Evolutionary conservation across 2,797 vertebrate genomes (phyloP).

Genomic region (Pangasius krempfi): DNA sequence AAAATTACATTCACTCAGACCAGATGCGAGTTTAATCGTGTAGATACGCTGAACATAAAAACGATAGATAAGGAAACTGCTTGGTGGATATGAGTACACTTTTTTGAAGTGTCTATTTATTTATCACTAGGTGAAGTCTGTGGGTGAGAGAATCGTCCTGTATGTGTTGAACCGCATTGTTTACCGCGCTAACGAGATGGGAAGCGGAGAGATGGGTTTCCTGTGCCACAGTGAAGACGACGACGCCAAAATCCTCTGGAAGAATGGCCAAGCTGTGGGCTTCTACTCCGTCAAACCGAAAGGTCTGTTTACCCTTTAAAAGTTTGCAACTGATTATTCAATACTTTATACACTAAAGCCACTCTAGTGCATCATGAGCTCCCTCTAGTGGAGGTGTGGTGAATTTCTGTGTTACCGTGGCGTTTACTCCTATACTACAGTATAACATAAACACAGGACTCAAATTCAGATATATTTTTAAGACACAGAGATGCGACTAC

Average conservation of each 20-base stretch:
- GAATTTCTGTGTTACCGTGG: too few relatives aligned
- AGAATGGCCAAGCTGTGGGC: slow-evolving; percentile 85
- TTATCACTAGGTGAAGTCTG: slow-evolving; percentile 75
- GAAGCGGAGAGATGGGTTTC: slow-evolving; percentile 79
- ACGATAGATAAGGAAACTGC: neutral
- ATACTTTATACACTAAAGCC: too few relatives aligned
- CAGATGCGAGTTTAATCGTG: neutral
- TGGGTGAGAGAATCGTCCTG: slow-evolving; percentile 87
- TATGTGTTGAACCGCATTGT: slow-evolving; percentile 89
- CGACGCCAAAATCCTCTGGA: slow-evolving; percentile 88
- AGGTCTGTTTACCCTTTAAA: too few relatives aligned
- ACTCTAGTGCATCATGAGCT: neutral
- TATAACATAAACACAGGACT: neutral
- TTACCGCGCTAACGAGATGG: slow-evolving; percentile 86
- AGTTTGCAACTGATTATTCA: too few relatives aligned
- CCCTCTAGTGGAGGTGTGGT: neutral
- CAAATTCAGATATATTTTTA: too few relatives aligned
- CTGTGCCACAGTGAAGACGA: slow-evolving; percentile 83
- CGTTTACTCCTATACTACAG: neutral
- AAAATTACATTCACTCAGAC: too few relatives aligned
- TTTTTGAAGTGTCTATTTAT: neutral
- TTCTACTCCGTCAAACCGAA: slow-evolving; percentile 82
- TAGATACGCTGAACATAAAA: neutral
- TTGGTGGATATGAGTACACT: neutral
- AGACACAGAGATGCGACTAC: too few relatives aligned